A percentile compares a stretch with the other conserved stretches of the same genome.
These are phyloP conservation scores for Paracentrotus lividus DNA, from an alignment of 53 echinoderm and acorn worm species.

Conservation along the genomic window DNA sequence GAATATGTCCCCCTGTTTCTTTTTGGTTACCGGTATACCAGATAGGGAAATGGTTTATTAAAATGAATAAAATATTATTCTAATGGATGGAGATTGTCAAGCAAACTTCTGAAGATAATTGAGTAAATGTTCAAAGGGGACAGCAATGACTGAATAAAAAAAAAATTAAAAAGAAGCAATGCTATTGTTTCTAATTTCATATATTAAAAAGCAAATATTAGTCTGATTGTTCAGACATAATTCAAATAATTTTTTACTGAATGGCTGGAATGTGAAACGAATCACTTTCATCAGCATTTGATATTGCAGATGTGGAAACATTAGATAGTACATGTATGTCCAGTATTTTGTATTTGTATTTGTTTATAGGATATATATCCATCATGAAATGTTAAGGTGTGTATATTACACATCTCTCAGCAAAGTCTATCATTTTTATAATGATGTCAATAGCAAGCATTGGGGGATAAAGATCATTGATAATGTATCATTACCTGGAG, in stretches of 20 bases:
- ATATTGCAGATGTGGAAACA: neutral
- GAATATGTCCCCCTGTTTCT: neutral
- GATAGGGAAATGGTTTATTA: neutral
- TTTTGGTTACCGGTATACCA: neutral
- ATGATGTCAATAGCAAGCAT: neutral
- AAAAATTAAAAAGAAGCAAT: neutral
- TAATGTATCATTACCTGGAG: neutral
- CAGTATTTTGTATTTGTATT: slow-evolving; percentile 9
- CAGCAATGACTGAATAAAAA: too few species aligned
- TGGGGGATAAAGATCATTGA: neutral
- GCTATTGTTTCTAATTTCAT: neutral
- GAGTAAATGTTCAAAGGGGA: neutral
- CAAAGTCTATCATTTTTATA: neutral
- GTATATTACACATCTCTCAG: neutral
- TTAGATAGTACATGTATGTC: slow-evolving; percentile 29
- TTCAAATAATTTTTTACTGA: neutral
- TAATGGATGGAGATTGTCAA: neutral
- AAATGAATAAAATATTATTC: neutral
- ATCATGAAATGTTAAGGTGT: neutral
- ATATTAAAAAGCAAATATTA: neutral
- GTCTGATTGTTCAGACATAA: neutral
- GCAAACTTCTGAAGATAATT: neutral
- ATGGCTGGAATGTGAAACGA: slow-evolving; percentile 53
- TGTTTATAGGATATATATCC: neutral
- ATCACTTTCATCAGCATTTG: slow-evolving; percentile 67